These are phyloP conservation scores for Ammodytes marinus DNA, from an alignment of 2,113 vertebrate genomes.

Conservation along the genomic window DNA sequence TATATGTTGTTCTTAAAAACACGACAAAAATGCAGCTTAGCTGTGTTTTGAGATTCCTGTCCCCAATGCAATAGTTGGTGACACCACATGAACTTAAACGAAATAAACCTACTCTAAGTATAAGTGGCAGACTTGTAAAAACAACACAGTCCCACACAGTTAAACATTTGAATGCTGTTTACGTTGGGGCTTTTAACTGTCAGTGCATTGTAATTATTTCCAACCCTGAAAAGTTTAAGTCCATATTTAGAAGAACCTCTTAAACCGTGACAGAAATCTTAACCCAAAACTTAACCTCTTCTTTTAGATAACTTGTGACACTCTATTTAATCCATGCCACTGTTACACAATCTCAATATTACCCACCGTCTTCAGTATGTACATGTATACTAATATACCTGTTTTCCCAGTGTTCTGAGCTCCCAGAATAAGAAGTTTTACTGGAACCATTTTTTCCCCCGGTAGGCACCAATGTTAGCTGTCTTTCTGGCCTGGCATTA, in stretches of 20 bases:
- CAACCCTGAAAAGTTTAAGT: no score
- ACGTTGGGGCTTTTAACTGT: no score
- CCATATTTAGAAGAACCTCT: conserved; percentile 48
- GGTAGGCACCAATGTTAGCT: background rate
- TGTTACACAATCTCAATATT: background rate
- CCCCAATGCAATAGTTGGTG: no score
- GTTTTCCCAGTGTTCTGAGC: conserved; percentile 75
- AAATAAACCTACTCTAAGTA: no score
- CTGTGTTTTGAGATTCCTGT: no score
- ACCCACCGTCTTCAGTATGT: background rate
- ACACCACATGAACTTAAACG: no score
- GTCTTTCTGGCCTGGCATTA: background rate
- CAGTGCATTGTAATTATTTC: no score
- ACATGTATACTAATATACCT: conserved; percentile 39
- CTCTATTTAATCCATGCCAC: background rate
- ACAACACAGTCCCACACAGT: no score
- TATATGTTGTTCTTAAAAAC: no score
- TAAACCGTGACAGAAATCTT: background rate
- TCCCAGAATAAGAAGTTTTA: conserved; percentile 74
- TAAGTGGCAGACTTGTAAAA: no score
- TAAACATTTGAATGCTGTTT: no score
- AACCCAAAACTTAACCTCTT: conserved; percentile 27
- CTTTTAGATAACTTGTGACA: background rate
- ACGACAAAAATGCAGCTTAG: no score
- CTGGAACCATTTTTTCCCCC: conserved; percentile 52